Conservation (phyloP, 2,113 vertebrate species). For the Hippocampus zosterae region DNA sequence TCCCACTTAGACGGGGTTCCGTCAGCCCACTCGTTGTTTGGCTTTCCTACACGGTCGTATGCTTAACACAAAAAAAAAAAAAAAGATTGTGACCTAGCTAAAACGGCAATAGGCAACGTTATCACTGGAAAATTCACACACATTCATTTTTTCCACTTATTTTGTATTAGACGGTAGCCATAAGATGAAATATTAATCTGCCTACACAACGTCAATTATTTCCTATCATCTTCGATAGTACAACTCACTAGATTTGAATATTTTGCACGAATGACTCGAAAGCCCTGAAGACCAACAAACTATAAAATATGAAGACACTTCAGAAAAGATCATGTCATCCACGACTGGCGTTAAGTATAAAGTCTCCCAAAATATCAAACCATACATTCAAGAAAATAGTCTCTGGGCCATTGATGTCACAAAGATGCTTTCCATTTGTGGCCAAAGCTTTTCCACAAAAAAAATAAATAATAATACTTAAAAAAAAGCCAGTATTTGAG, state of each 20-base stretch:
- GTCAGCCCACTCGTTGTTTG: background rate
- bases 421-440: conserved; percentile 40
- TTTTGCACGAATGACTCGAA: background rate
- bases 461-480: too few species aligned
- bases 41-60: background rate
- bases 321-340: conserved; percentile 13
- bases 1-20: background rate
- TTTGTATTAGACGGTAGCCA: too few species aligned
- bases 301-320: background rate
- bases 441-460: conserved; percentile 16
- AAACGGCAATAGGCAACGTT: background rate
- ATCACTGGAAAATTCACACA: background rate
- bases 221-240: background rate
- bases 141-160: background rate
- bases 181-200: too few species aligned
- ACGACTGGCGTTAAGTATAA: conserved; percentile 22
- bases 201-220: background rate
- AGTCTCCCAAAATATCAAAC: conserved; percentile 12
- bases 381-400: conserved; percentile 20
- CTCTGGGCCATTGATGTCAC: conserved; percentile 13
- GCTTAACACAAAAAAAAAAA: background rate
- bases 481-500: conserved; percentile 18
- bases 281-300: conserved; percentile 2
- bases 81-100: background rate
- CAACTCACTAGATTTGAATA: background rate